A percentile compares a stretch with the other conserved stretches of the same genome.
Conservation (phyloP, 2,888 invertebrate species). For the Lasioglossum figueresi region DNA sequence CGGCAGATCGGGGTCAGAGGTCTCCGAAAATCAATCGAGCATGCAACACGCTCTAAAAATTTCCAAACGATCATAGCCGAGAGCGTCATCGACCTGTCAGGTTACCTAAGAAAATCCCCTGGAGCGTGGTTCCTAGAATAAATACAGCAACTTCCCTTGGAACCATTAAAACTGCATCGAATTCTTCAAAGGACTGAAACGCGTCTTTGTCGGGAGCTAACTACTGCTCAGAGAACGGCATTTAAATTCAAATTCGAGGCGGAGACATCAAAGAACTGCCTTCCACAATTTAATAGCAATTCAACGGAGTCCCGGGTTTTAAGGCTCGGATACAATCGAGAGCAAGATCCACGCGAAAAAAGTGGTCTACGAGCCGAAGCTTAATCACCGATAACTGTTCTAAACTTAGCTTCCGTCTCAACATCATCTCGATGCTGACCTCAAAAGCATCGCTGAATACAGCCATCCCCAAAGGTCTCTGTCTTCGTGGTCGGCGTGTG, state of each 20-base stretch:
- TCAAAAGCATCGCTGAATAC: neutral
- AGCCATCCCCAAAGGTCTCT: neutral
- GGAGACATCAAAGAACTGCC: neutral
- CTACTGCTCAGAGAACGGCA: neutral
- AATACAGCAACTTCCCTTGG: neutral
- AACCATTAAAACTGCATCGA: neutral
- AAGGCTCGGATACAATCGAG: neutral
- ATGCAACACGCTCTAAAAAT: slow-evolving; percentile 7
- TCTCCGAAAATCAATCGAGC: slow-evolving; percentile 18
- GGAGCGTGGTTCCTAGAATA: neutral
- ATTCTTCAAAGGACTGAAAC: neutral
- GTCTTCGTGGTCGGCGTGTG: neutral
- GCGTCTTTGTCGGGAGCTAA: neutral
- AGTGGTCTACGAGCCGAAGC: neutral
- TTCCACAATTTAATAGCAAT: neutral
- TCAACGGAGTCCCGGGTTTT: neutral
- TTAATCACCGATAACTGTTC: neutral
- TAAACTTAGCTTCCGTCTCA: neutral
- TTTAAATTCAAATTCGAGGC: neutral
- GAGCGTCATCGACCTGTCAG: neutral
- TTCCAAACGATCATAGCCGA: neutral
- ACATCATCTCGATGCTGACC: neutral
- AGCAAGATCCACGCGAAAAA: neutral
- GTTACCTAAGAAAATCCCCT: neutral
- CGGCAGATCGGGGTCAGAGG: slow-evolving; percentile 43